These are phyloP conservation scores for Syndactyla subalaris DNA, from an alignment of 2,797 vertebrate species.

Conservation along the genomic window DNA sequence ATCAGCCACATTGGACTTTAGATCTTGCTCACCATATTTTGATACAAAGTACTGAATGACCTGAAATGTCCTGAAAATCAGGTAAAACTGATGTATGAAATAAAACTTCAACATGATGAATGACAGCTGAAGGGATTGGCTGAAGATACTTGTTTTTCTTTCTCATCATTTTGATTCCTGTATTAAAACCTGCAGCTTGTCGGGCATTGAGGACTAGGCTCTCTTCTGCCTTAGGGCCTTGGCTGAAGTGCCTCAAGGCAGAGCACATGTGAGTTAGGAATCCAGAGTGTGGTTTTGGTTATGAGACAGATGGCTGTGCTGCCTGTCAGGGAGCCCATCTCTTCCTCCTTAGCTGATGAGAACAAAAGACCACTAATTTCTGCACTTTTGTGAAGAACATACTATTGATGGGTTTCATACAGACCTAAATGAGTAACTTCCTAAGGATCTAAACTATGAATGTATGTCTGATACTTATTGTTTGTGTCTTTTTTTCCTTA, in stretches of 20 bases:
- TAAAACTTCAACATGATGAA: fast-evolving
- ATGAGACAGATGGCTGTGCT: not conserved
- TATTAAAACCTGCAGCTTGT: not conserved
- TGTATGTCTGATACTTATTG: not conserved
- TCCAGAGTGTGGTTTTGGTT: not conserved
- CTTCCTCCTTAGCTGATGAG: not conserved
- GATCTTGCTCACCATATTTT: not conserved
- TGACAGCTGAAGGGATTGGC: not conserved
- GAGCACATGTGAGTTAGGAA: not conserved
- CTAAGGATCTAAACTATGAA: not conserved
- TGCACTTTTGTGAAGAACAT: fast-evolving
- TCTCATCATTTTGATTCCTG: not conserved
- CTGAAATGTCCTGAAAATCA: slow-evolving; percentile 1
- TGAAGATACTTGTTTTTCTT: not conserved
- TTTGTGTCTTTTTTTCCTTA: not conserved
- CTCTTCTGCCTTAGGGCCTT: not conserved
- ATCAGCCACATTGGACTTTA: not conserved
- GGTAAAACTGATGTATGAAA: not conserved
- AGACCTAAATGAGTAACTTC: not conserved
- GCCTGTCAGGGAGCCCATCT: not conserved
- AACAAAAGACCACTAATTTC: not conserved
- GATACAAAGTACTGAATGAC: not conserved
- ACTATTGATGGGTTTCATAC: fast-evolving
- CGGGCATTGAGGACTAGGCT: not conserved
- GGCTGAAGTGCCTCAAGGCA: not conserved